Conservation (phyloP, 2,888 invertebrate genomes). For the Lamellibrachia columna region DNA sequence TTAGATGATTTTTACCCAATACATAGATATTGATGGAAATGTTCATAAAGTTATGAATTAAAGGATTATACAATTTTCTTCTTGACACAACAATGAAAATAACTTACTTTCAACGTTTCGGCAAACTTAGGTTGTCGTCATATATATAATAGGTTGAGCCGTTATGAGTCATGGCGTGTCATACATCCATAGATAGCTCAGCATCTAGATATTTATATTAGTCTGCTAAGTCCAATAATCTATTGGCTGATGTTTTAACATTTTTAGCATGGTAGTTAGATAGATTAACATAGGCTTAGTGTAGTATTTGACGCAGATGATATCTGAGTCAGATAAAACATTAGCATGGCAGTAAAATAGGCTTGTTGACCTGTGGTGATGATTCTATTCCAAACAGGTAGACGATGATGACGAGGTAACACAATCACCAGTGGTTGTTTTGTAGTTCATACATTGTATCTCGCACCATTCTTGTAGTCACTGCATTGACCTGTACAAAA, state of each 20-base stretch:
- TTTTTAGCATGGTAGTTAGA: neutral
- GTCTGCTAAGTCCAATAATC: too few relatives aligned
- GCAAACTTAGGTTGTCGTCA: too few relatives aligned
- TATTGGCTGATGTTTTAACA: too few relatives aligned
- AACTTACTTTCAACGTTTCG: too few relatives aligned
- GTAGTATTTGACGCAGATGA: too few relatives aligned
- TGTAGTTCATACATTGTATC: neutral
- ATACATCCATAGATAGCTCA: too few relatives aligned
- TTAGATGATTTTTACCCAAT: neutral
- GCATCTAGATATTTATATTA: too few relatives aligned
- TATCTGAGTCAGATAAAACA: neutral
- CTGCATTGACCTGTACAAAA: neutral
- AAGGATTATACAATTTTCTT: too few relatives aligned
- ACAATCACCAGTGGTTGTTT: neutral
- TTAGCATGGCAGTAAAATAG: neutral
- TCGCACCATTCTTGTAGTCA: neutral
- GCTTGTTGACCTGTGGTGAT: neutral
- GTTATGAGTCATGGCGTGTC: too few relatives aligned
- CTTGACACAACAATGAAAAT: too few relatives aligned
- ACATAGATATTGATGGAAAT: neutral
- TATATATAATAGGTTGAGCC: too few relatives aligned
- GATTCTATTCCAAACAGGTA: constrained; percentile 1
- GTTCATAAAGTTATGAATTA: neutral
- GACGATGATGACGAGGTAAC: neutral
- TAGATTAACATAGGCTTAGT: neutral